phyloP scores from a whole-genome alignment of 1,140 invertebrate species.

The Calosoma granatense region DNA sequence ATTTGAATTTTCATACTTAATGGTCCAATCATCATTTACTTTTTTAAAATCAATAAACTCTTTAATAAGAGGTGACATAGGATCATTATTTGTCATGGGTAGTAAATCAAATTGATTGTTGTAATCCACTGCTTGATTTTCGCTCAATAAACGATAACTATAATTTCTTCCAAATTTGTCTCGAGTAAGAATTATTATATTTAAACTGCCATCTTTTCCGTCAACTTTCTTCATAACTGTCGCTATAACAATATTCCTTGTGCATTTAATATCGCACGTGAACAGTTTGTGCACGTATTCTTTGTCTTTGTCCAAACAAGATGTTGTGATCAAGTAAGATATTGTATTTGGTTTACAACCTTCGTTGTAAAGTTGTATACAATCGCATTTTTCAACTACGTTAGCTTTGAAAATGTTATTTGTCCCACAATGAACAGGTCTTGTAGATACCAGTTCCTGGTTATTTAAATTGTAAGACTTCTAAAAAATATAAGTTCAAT shows the following conservation, averaged over 20 bases:
- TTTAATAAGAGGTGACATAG: background rate
- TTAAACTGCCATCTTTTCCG: background rate
- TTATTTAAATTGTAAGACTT: background rate
- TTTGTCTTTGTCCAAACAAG: background rate
- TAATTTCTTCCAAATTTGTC: background rate
- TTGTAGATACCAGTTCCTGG: background rate
- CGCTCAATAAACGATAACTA: background rate
- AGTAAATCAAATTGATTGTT: background rate
- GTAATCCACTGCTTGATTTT: background rate
- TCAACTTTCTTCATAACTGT: background rate
- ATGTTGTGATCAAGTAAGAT: background rate
- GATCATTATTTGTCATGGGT: background rate
- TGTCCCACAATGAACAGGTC: background rate
- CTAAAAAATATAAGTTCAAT: background rate
- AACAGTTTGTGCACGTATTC: background rate
- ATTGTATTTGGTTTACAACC: constrained; percentile 1
- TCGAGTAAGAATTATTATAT: background rate
- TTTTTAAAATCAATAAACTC: background rate
- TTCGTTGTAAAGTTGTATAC: background rate
- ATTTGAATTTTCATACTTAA: background rate
- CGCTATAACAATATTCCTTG: background rate
- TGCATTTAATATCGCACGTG: background rate
- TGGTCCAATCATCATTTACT: background rate
- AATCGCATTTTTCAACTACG: background rate
- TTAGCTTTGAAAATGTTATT: background rate